Conservation (phyloP, 2,113 vertebrate genomes). For the Esox niger region DNA sequence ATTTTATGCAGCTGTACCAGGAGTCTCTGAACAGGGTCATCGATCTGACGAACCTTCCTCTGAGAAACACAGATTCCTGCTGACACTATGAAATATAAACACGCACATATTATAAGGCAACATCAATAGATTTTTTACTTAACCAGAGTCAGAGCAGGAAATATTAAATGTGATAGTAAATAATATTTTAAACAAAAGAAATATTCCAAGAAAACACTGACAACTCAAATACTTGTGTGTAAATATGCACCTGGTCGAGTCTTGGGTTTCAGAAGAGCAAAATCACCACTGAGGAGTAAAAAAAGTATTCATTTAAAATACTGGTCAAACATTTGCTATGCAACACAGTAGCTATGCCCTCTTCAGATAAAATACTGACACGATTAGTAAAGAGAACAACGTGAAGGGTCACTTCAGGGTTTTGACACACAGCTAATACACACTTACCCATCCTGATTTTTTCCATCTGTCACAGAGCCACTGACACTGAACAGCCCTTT, state of each 20-base stretch:
- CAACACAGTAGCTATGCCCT: neutral
- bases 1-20: slow-evolving; percentile 89
- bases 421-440: neutral
- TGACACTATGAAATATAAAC: slow-evolving; percentile 60
- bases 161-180: too few species aligned
- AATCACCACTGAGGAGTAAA: slow-evolving; percentile 50
- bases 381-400: too few species aligned
- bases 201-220: too few species aligned
- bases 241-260: slow-evolving; percentile 71
- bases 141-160: neutral
- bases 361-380: neutral
- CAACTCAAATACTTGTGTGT: too few species aligned
- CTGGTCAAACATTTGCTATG: neutral
- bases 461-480: slow-evolving; percentile 62
- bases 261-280: slow-evolving; percentile 66
- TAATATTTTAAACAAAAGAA: neutral
- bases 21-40: slow-evolving; percentile 86
- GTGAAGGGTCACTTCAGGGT: neutral
- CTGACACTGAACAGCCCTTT: slow-evolving; percentile 69
- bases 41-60: slow-evolving; percentile 84
- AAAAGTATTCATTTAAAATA: neutral
- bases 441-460: slow-evolving; percentile 62
- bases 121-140: too few species aligned
- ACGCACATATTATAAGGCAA: neutral
- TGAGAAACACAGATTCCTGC: slow-evolving; percentile 86